These are phyloP conservation scores for Microcebus murinus DNA, from an alignment of 2,113 vertebrate genomes.

Conservation along the genomic window DNA sequence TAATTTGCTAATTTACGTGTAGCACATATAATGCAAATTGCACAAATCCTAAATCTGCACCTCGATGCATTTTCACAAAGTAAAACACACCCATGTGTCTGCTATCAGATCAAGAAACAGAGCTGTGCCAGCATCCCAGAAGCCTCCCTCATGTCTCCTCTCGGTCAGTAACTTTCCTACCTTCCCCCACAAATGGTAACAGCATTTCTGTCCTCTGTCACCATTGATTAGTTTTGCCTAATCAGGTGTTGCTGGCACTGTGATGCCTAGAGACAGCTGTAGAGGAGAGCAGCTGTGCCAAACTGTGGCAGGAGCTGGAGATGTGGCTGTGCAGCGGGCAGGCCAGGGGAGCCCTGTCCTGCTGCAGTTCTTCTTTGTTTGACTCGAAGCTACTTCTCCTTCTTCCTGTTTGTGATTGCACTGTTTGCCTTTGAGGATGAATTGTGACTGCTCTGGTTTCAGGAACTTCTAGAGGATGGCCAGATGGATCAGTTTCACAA, in stretches of 20 bases:
- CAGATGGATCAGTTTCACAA: slow-evolving; percentile 94
- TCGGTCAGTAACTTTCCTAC: neutral
- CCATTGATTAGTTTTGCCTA: neutral
- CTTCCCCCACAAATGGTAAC: neutral
- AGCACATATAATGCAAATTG: neutral
- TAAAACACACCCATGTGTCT: neutral
- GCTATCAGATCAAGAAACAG: neutral
- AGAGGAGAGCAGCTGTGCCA: neutral
- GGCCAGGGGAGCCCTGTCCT: neutral
- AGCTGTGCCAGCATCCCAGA: neutral
- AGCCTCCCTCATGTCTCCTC: neutral
- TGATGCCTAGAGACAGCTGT: neutral
- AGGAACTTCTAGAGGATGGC: slow-evolving; percentile 90
- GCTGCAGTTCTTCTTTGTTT: neutral
- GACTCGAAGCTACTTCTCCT: neutral
- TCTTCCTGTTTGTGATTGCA: neutral
- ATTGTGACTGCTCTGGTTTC: neutral
- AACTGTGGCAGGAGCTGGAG: neutral
- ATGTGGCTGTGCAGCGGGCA: neutral
- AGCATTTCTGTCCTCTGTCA: neutral
- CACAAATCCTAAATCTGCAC: neutral
- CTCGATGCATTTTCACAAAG: neutral
- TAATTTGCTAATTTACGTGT: neutral
- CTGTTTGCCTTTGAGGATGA: neutral
- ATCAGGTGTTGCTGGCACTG: neutral